phyloP scores from a whole-genome alignment of 2,113 vertebrate genomes.

The Passer domesticus region DNA sequence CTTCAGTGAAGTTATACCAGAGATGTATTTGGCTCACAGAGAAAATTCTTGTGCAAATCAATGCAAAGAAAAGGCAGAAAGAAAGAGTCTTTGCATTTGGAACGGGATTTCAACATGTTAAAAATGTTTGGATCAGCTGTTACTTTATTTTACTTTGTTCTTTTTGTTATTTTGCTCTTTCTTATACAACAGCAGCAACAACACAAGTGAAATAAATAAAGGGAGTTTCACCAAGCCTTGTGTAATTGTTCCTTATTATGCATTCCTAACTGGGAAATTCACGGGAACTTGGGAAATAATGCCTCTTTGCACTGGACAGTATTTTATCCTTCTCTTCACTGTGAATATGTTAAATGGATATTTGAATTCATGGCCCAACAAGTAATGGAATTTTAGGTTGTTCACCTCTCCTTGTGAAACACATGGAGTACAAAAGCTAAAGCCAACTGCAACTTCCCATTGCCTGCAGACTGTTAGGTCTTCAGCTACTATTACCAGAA shows the following conservation, averaged over 20 bases:
- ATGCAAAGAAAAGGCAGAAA: slow-evolving; percentile 41
- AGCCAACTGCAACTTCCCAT: background rate
- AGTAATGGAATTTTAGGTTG: background rate
- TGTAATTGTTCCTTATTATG: slow-evolving; percentile 44
- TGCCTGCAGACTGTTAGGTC: background rate
- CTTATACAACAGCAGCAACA: slow-evolving; percentile 63
- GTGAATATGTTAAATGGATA: background rate
- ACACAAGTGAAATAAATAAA: slow-evolving; percentile 73
- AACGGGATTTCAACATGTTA: background rate
- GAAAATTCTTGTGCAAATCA: slow-evolving; percentile 30
- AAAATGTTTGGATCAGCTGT: slow-evolving; percentile 59
- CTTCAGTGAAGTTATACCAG: slow-evolving; percentile 67
- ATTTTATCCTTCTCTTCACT: background rate
- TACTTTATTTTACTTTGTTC: slow-evolving; percentile 63
- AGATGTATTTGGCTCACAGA: slow-evolving; percentile 56
- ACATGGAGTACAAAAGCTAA: background rate
- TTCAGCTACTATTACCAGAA: background rate
- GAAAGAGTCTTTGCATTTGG: slow-evolving; percentile 19
- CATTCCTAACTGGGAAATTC: slow-evolving; percentile 6
- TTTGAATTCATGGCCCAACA: background rate
- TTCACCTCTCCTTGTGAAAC: background rate
- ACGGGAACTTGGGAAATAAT: background rate
- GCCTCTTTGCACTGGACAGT: background rate
- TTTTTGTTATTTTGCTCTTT: slow-evolving; percentile 68
- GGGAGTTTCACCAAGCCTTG: slow-evolving; percentile 65